These are phyloP conservation scores for Xestia c-nigrum DNA, from an alignment of 2,888 invertebrate species.

Conservation along the genomic window DNA sequence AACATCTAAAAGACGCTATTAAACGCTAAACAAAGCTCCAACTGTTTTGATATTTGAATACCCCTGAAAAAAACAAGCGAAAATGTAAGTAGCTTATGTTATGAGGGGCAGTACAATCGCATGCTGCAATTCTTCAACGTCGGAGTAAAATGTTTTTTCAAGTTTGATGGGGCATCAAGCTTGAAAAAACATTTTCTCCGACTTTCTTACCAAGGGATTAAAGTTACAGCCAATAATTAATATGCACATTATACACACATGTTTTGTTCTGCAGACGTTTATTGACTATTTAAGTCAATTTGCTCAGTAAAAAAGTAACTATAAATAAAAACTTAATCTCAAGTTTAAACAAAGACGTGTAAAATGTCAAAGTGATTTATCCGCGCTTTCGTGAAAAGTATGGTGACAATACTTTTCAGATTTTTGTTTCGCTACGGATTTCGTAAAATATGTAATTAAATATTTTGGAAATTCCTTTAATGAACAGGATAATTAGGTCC, in stretches of 20 bases:
- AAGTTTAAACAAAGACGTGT: slow-evolving; percentile 68
- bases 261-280: slow-evolving; percentile 53
- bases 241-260: slow-evolving; percentile 42
- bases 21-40: slow-evolving; percentile 11
- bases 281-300: slow-evolving; percentile 59
- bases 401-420: slow-evolving; percentile 53
- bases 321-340: slow-evolving; percentile 62
- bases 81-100: not conserved
- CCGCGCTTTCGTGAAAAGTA: slow-evolving; percentile 57
- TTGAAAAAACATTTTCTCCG: slow-evolving; percentile 18
- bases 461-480: not conserved
- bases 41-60: not conserved
- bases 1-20: not conserved
- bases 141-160: no score
- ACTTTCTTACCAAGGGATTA: slow-evolving; percentile 38
- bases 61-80: slow-evolving; percentile 25
- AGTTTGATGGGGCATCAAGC: no score
- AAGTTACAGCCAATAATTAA: slow-evolving; percentile 45
- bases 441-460: not conserved
- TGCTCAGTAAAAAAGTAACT: slow-evolving; percentile 53
- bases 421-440: not conserved
- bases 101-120: not conserved
- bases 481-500: not conserved
- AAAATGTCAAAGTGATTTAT: slow-evolving; percentile 76
- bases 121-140: slow-evolving; percentile 15